phyloP scores from a whole-genome alignment of 2,113 vertebrate genomes.

The Triplophysa tibetana region DNA sequence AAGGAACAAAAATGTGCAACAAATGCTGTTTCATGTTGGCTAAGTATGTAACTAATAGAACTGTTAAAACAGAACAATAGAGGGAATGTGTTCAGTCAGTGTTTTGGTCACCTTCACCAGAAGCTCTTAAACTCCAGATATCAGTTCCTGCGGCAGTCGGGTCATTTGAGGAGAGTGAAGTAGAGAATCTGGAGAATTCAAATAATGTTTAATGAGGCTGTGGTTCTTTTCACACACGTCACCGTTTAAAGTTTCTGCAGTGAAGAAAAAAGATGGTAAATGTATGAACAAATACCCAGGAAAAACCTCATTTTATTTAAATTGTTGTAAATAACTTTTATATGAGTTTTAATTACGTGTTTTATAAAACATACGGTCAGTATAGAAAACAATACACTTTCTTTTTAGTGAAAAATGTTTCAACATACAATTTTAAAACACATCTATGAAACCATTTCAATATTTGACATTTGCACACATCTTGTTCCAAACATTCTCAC shows the following conservation, averaged over 20 bases:
- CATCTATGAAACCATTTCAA: too few species aligned
- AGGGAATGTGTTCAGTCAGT: conserved; percentile 25
- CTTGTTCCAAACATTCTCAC: too few species aligned
- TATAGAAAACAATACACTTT: too few species aligned
- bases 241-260: conserved; percentile 23
- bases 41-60: background rate
- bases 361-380: too few species aligned
- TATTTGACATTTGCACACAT: too few species aligned
- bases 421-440: too few species aligned
- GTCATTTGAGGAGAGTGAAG: conserved; percentile 20
- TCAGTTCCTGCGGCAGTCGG: background rate
- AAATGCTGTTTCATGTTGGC: background rate
- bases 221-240: background rate
- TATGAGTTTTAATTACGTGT: too few species aligned
- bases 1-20: background rate
- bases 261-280: background rate
- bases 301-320: background rate
- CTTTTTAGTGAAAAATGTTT: too few species aligned
- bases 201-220: conserved; percentile 27
- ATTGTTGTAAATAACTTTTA: background rate
- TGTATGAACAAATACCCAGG: too few species aligned
- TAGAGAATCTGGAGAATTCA: conserved; percentile 27
- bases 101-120: conserved; percentile 22
- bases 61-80: background rate
- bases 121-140: conserved; percentile 15